Evolutionary conservation across 2,888 invertebrate genomes (phyloP).

Genomic region (Erebia epiphron): DNA sequence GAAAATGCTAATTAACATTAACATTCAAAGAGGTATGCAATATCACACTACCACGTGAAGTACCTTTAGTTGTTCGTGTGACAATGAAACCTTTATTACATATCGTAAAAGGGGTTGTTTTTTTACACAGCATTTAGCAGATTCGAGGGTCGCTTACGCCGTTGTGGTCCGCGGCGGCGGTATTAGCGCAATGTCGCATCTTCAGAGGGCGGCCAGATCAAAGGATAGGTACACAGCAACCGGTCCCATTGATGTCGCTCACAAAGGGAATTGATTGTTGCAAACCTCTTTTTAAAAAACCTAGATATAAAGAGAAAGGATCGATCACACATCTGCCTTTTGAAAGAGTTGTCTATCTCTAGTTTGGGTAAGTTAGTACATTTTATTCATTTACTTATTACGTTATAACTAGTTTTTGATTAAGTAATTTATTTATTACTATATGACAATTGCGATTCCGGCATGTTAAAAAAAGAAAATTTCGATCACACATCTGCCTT

Average conservation of each 20-base stretch:
- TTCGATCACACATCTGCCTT: too few species aligned
- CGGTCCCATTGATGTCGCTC: conserved; percentile 81
- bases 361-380: background rate
- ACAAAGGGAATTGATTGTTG: conserved; percentile 83
- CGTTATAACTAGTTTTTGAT: background rate
- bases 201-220: conserved; percentile 82
- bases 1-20: conserved; percentile 7
- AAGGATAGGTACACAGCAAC: conserved; percentile 81
- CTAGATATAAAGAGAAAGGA: conserved; percentile 55
- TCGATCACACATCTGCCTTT: conserved; percentile 71
- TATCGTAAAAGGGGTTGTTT: conserved; percentile 27
- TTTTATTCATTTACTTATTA: background rate
- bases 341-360: conserved; percentile 26
- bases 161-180: conserved; percentile 61
- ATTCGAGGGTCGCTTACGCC: conserved; percentile 54
- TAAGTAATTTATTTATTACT: too few species aligned
- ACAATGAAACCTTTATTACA: conserved; percentile 24
- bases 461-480: conserved; percentile 43
- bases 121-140: conserved; percentile 36
- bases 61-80: background rate
- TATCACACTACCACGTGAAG: conserved; percentile 11
- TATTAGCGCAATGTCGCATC: conserved; percentile 81
- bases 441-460: too few species aligned
- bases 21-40: conserved; percentile 5
- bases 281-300: conserved; percentile 72